Base-by-base conservation (phyloP, 2,888 invertebrate species). In the Latrodectus hesperus region DNA sequence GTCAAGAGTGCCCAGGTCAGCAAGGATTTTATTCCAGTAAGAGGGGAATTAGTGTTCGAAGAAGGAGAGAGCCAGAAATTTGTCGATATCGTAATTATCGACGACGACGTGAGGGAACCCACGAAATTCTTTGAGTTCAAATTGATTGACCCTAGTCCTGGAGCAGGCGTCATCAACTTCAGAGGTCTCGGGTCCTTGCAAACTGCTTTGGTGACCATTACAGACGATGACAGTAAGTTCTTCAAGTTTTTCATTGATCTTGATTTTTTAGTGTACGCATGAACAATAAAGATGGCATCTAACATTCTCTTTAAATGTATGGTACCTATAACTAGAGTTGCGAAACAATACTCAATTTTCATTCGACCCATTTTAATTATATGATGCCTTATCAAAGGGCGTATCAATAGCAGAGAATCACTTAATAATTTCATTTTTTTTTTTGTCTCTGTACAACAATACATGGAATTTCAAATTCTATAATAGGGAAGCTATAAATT, bases 71-170 rank as follows among this genome's bases (percentile, higher is more conserved):
- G 91, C 49, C 92, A 93, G 88, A 93, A 93, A 90, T 91, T 92
- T 89, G 90, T 94, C n/a, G 91, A 91, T 22, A 92, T 94, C 2
- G 93, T 93, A 88, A 93, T 94, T 85, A 91, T 94, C 5, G 93
- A 94, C 85, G 94, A 94, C 90, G 93, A 93, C 82, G 93, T 93
- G 87, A 94, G 94, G 94, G 94, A 94, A 91, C 94, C 94, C 0
- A 94, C 94, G 90, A 94, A 94, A 91, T 93, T 93, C 88, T 94
- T 94, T 22, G 71, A 83, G 90, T 17, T 91, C 91, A 55, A 76
- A 16, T 22, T 86, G 38, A 17, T 77, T 26, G 65, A 64, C 17
- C 74, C 78, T 8, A 51, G 49, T 0, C 51, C 60, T 4, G 84
- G 90, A 6, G 92, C 93, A 0, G 91, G 92, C 65, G 75, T 52